Evolutionary conservation across 2,888 invertebrate genomes (phyloP), one percentile per base, ranked within the genome.

Genomic region (Nemurella pictetii): DNA sequence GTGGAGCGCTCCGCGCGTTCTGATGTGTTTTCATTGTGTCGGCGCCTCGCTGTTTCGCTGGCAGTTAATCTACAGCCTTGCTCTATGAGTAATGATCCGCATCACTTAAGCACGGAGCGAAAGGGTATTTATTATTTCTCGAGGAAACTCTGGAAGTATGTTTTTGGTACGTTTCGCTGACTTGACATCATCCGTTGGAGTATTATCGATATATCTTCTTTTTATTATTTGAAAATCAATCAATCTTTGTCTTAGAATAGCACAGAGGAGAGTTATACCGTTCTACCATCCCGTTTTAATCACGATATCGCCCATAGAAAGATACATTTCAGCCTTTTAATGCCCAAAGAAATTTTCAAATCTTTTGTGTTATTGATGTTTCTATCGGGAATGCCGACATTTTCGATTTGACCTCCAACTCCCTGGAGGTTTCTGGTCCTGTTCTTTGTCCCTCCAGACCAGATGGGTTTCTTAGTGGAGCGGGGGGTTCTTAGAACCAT

Each of bases 341-440:
- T 81, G 36, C 26, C 26, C 27, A 9, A 75, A 28, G 80, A 81
- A 78, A 78, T 35, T 36, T 81, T 35, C 80, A 81, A 30, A 32
- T 81, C 80, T 35, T 36, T 55, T 82, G 27, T 82, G 82, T 82
- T 82, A 82, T 82, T 82, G 82, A 82, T 82, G 82, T 72, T 82
- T n/a, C 55, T 82, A 72, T 82, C 72, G 26, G 82, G 29, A 55
- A 55, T 82, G 27, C 35, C 80, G 80, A 81, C 80, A 25, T 81
- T 32, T 81, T 32, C 82, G 82, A 82, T 82, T 82, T 82, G 82
- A 82, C 82, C 82, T 72, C 72, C 27, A 72, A 4, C 26, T 72
- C 82, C 29, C 82, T 28, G 20, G 82, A 28, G 82, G 29, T 27
- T 36, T 28, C 27, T 55, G 75, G 27, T 75, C n/a, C 75, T 75